Evolutionary conservation across 2,888 invertebrate species (phyloP).

Genomic region (Agapostemon virescens): DNA sequence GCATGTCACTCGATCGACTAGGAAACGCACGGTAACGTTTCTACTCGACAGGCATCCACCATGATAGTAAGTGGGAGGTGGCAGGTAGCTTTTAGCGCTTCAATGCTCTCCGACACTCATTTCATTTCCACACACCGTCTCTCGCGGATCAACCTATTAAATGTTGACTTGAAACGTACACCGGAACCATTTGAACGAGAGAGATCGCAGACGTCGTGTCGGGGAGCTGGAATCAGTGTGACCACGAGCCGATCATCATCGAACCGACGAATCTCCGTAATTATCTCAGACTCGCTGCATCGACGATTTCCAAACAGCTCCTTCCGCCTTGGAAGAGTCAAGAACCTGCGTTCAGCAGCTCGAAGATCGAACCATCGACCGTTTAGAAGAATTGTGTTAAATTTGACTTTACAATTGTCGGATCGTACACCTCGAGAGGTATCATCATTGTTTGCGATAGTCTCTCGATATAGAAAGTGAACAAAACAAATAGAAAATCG

Average conservation of each 20-base stretch:
- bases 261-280: background rate
- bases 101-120: constrained; percentile 68
- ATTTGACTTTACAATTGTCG: background rate
- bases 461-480: background rate
- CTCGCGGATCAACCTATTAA: constrained; percentile 64
- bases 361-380: background rate
- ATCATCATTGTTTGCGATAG: too few species aligned
- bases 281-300: background rate
- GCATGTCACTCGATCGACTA: constrained; percentile 30
- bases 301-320: background rate
- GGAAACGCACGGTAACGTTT: constrained; percentile 47
- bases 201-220: constrained; percentile 2
- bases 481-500: background rate
- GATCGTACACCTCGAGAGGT: background rate
- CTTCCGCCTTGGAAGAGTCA: background rate
- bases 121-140: constrained; percentile 72
- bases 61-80: constrained; percentile 70
- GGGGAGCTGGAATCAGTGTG: background rate
- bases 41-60: constrained; percentile 31
- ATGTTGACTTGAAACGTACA: constrained; percentile 33
- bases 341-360: background rate
- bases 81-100: constrained; percentile 76
- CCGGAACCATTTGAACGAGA: background rate
- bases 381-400: background rate
- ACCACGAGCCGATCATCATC: background rate